These are phyloP conservation scores for Aythya baeri DNA, from an alignment of 2,113 vertebrate species.

Conservation along the genomic window DNA sequence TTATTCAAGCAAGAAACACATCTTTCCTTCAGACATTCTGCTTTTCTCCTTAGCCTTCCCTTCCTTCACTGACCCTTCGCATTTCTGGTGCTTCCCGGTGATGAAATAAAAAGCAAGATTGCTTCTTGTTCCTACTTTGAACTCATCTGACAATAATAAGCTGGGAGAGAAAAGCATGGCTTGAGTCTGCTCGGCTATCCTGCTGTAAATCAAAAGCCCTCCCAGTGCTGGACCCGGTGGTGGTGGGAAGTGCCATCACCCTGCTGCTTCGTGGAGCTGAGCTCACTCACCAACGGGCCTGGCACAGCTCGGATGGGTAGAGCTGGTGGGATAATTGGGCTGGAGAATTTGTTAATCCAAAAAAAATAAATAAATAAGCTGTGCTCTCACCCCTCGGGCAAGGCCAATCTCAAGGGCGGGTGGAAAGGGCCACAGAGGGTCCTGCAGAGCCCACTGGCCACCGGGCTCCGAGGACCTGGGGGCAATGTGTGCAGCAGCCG, in stretches of 20 bases:
- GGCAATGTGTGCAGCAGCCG: neutral
- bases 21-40: constrained; percentile 27
- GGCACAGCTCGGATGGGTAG: neutral
- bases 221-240: neutral
- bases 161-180: neutral
- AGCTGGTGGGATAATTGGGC: neutral
- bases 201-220: neutral
- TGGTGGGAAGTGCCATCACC: neutral
- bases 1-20: constrained; percentile 67
- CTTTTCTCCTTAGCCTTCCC: neutral
- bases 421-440: neutral
- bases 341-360: neutral
- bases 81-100: neutral
- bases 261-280: neutral
- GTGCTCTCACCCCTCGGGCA: neutral
- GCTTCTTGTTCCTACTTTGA: constrained; percentile 25
- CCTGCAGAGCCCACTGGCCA: neutral
- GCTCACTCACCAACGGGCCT: neutral
- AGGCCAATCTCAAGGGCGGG: neutral
- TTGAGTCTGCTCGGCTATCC: neutral
- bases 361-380: neutral
- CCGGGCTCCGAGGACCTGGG: accelerated
- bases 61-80: neutral
- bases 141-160: neutral
- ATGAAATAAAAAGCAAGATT: constrained; percentile 11